A percentile compares a stretch with the other conserved stretches of the same genome.
These are phyloP conservation scores for Ormyrus pomaceus DNA, from an alignment of 2,888 invertebrate genomes.

Conservation along the genomic window DNA sequence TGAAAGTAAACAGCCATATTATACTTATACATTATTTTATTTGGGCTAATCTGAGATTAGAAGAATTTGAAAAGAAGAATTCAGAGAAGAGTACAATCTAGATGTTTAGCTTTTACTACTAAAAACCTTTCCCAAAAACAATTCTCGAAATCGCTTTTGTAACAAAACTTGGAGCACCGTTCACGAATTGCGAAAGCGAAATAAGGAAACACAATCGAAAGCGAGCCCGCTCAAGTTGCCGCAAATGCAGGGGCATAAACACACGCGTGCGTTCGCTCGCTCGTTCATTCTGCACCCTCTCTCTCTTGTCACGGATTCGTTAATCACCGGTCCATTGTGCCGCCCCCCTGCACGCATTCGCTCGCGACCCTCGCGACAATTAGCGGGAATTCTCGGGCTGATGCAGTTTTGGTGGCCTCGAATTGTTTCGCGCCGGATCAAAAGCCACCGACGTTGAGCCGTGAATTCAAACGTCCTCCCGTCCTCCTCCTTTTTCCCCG, in stretches of 20 bases:
- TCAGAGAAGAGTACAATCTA: too few species aligned
- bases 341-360: background rate
- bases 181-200: too few species aligned
- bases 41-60: too few species aligned
- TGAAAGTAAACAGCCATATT: too few species aligned
- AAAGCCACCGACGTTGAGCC: background rate
- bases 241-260: background rate
- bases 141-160: too few species aligned
- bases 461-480: conserved; percentile 1
- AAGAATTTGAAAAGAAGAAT: too few species aligned
- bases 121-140: too few species aligned
- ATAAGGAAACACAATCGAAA: too few species aligned
- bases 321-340: conserved; percentile 31
- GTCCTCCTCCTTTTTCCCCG: background rate
- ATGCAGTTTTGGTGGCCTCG: conserved; percentile 4
- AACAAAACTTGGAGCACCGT: too few species aligned
- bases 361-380: conserved; percentile 7
- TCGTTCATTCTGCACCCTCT: background rate
- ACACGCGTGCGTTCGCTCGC: background rate
- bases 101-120: too few species aligned
- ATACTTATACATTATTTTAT: too few species aligned
- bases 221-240: too few species aligned
- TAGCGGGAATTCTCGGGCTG: conserved; percentile 16
- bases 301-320: background rate
- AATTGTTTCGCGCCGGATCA: conserved; percentile 7